Conservation (phyloP, 2,797 vertebrate genomes). For the Sebastolobus alascanus region DNA sequence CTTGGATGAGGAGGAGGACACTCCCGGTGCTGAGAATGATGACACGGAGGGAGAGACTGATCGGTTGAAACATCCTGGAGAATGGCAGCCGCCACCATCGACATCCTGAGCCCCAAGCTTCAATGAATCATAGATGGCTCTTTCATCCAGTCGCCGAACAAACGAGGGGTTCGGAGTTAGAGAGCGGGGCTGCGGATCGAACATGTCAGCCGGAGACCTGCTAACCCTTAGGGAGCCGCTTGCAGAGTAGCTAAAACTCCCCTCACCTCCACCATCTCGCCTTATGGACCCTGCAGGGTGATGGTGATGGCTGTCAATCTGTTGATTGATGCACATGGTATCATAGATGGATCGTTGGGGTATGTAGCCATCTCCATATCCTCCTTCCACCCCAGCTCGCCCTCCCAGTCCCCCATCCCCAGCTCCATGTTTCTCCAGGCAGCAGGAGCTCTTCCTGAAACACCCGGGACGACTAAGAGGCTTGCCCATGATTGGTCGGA, state of each 20-base stretch:
- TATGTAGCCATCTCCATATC: slow-evolving; percentile 96
- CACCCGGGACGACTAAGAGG: slow-evolving; percentile 98
- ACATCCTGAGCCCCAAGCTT: slow-evolving; percentile 92
- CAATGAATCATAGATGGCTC: slow-evolving; percentile 95
- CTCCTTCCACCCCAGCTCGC: slow-evolving; percentile 90
- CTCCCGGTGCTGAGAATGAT: slow-evolving; percentile 82
- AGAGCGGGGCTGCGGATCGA: slow-evolving; percentile 90
- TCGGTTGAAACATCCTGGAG: slow-evolving; percentile 81
- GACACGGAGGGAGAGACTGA: slow-evolving; percentile 86
- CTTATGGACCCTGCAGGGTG: slow-evolving; percentile 88
- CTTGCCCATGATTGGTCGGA: slow-evolving; percentile 92
- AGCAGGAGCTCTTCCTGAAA: slow-evolving; percentile 95
- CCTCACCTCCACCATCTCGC: slow-evolving; percentile 88
- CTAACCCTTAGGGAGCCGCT: slow-evolving; percentile 92
- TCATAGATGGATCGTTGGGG: slow-evolving; percentile 98
- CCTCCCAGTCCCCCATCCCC: slow-evolving; percentile 86
- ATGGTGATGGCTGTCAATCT: slow-evolving; percentile 87
- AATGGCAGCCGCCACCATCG: slow-evolving; percentile 79
- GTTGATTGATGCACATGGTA: slow-evolving; percentile 97
- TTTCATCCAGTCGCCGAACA: slow-evolving; percentile 92
- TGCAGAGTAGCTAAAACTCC: slow-evolving; percentile 90
- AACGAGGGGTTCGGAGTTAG: slow-evolving; percentile 82
- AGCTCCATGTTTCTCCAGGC: slow-evolving; percentile 93
- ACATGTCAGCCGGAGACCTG: slow-evolving; percentile 86
- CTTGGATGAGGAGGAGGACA: slow-evolving; percentile 81